Conservation (phyloP, 1,140 invertebrate species). For the Achroia grisella region DNA sequence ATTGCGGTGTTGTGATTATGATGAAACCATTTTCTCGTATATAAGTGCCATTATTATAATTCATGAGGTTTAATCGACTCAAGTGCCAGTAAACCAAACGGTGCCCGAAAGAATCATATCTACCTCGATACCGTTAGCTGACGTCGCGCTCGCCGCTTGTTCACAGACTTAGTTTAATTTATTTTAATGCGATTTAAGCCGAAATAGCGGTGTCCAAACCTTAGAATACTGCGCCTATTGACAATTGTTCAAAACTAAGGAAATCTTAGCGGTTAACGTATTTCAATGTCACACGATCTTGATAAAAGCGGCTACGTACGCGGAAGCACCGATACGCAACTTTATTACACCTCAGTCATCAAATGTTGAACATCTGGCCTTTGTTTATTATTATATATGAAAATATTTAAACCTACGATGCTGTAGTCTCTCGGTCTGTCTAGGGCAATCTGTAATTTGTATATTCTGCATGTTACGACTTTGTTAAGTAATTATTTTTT, state of each 20-base stretch:
- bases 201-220: neutral
- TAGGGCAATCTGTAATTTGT: neutral
- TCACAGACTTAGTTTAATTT: conserved; percentile 1
- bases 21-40: conserved; percentile 24
- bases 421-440: too few species aligned
- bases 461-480: neutral
- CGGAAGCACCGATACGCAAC: conserved; percentile 41
- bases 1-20: conserved; percentile 37
- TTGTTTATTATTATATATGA: conserved; percentile 11
- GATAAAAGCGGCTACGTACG: conserved; percentile 51
- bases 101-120: too few species aligned
- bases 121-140: conserved; percentile 31
- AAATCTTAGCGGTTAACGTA: conserved; percentile 37
- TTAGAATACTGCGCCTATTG: neutral
- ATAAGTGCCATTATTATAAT: conserved; percentile 3
- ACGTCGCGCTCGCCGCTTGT: conserved; percentile 23
- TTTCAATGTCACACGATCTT: conserved; percentile 55
- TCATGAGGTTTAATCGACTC: too few species aligned
- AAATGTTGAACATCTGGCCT: conserved; percentile 32
- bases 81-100: too few species aligned
- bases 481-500: neutral
- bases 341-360: conserved; percentile 42
- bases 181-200: too few species aligned
- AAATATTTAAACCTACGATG: too few species aligned
- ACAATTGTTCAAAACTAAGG: conserved; percentile 21